Evolutionary conservation across 2,113 vertebrate species (phyloP).

Genomic region (Taxidea taxus): DNA sequence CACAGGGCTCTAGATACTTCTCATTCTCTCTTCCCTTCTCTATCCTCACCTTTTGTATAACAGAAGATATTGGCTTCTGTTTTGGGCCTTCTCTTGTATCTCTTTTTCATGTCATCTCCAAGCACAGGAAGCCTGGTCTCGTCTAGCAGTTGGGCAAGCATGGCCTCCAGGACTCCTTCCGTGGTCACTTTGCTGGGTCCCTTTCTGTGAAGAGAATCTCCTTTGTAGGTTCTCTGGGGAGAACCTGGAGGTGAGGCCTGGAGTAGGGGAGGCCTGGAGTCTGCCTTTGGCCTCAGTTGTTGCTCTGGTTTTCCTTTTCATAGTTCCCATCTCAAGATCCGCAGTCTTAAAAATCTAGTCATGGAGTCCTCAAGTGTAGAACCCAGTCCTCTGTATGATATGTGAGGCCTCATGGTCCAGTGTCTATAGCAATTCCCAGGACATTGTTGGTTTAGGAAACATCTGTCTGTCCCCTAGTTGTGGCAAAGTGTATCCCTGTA

Average conservation of each 20-base stretch:
- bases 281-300: neutral
- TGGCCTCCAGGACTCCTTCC: neutral
- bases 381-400: neutral
- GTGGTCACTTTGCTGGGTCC: neutral
- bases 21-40: neutral
- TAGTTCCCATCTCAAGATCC: neutral
- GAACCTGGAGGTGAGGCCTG: neutral
- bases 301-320: neutral
- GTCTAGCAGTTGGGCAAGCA: neutral
- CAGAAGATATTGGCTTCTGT: neutral
- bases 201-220: neutral
- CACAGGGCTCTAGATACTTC: neutral
- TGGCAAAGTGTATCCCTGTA: neutral
- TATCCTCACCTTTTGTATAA: neutral
- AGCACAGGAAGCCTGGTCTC: neutral
- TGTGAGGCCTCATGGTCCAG: neutral
- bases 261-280: neutral
- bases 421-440: neutral
- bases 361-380: neutral
- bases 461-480: neutral
- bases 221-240: neutral
- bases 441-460: neutral
- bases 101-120: neutral
- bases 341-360: neutral
- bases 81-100: neutral